Conservation (phyloP, 2,888 invertebrate genomes). For the Stenchaetothrips biformis region DNA sequence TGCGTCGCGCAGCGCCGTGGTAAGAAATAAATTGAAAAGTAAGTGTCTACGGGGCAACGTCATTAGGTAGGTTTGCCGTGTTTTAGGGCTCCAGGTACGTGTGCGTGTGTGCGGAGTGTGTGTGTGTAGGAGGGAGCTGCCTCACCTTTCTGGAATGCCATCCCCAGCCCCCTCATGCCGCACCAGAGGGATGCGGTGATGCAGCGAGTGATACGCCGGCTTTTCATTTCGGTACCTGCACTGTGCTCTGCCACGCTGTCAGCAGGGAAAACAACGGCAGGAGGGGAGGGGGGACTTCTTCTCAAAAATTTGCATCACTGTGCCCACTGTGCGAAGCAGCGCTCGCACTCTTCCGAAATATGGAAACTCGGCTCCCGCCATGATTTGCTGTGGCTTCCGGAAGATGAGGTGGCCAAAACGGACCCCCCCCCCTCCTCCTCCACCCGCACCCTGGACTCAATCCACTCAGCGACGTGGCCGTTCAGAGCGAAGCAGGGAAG, state of each 20-base stretch:
- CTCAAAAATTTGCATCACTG: no score
- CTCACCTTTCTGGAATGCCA: constrained; percentile 19
- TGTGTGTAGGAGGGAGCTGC: background rate
- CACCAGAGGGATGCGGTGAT: background rate
- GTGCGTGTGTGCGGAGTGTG: background rate
- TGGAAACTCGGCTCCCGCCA: no score
- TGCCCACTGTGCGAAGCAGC: no score
- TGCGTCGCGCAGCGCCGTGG: background rate
- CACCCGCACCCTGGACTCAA: background rate
- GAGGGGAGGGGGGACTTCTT: background rate
- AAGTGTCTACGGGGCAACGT: background rate
- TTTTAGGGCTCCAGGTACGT: background rate
- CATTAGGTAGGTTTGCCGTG: background rate
- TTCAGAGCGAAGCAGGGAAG: constrained; percentile 1
- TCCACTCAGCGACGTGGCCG: background rate
- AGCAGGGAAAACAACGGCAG: background rate
- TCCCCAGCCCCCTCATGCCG: background rate
- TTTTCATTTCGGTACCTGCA: background rate
- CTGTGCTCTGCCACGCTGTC: background rate
- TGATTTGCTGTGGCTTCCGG: no score
- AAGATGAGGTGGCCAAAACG: no score
- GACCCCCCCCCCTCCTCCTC: background rate
- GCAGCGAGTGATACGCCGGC: background rate
- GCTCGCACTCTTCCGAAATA: no score
- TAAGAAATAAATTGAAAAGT: constrained; percentile 15